Evolutionary conservation across 1,140 invertebrate species (phyloP), one percentile per base, ranked within the genome.

Genomic region (Cherax quadricarinatus): DNA sequence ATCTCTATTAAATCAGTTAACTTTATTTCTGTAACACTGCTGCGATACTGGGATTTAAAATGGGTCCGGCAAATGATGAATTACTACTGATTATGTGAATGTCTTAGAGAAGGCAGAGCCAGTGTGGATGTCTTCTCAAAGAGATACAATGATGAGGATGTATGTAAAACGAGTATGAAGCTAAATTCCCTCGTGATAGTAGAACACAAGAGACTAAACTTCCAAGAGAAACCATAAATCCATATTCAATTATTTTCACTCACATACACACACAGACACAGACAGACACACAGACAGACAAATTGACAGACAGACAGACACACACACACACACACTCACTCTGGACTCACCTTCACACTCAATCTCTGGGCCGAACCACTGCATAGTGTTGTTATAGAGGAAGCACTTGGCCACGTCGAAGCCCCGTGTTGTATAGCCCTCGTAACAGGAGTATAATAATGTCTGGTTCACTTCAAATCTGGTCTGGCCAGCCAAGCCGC

Each of bases 321-420:
- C 79, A 48, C 79, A 57, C 81, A 83, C 49, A 51, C 81, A 83
- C 48, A 83, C 81, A 48, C 80, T n/a, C 12, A 86, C 66, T 66
- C 84, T 75, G 18, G 93, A 96, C 96, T 97, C 95, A 97, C 98
- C 98, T 96, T 98, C 97, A 94, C 99, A 99, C 66, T 97, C 97
- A 87, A 99, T 97, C 94, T 99, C 98, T 1, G 99, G 99, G 21
- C 98, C 98, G 94, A 98, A 98, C 98, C 98, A 98, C 91, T 97
- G 97, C 5, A 97, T 97, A 1, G 96, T 96, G 1, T 97, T 97
- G 94, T 98, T 97, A 94, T 98, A 98, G 91, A 98, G 97, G 75
- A 99, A 95, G 95, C 99, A 99, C 95, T 99, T 99, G 73, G 98
- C 98, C 82, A 96, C 96, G 9, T 97, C 96, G 94, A 98, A 97